Percentiles rank a stretch among this genome's conserved stretches.
Evolutionary conservation across 30 jellyfish, hydroid and myxozoan species (phyloP).

Genomic region (Hydractinia symbiolongicarpus): DNA sequence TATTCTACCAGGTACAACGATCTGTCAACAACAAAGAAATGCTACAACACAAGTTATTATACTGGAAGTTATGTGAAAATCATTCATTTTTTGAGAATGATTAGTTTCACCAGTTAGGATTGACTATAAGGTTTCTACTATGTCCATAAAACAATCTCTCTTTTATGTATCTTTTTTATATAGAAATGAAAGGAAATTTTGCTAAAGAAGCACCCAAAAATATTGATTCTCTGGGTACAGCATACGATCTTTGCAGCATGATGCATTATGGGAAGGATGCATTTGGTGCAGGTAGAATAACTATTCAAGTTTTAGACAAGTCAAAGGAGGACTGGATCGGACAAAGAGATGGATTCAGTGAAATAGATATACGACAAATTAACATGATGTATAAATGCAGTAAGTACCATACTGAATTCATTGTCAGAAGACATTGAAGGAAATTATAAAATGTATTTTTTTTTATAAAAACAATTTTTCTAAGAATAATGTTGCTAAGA

Average conservation of each 20-base stretch:
- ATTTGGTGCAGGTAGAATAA: conserved; percentile 56
- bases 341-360: conserved; percentile 52
- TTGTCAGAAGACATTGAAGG: too few relatives aligned
- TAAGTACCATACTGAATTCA: not conserved
- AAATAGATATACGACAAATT: conserved; percentile 53
- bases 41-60: too few relatives aligned
- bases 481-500: too few relatives aligned
- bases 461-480: too few relatives aligned
- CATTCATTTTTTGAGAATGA: too few relatives aligned
- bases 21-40: too few relatives aligned
- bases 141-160: not conserved
- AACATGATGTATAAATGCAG: conserved; percentile 27
- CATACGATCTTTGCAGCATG: conserved; percentile 45
- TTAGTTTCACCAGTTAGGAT: too few relatives aligned
- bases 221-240: conserved; percentile 18
- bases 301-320: conserved; percentile 47
- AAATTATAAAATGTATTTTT: too few relatives aligned
- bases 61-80: too few relatives aligned
- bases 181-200: conserved; percentile 6
- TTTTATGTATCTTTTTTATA: not conserved
- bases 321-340: conserved; percentile 59
- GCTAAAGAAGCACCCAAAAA: not conserved
- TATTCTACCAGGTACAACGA: not conserved
- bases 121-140: too few relatives aligned
- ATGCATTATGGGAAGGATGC: conserved; percentile 79